Evolutionary conservation across 2,888 invertebrate genomes (phyloP).

Genomic region (Meghimatium bilineatum): DNA sequence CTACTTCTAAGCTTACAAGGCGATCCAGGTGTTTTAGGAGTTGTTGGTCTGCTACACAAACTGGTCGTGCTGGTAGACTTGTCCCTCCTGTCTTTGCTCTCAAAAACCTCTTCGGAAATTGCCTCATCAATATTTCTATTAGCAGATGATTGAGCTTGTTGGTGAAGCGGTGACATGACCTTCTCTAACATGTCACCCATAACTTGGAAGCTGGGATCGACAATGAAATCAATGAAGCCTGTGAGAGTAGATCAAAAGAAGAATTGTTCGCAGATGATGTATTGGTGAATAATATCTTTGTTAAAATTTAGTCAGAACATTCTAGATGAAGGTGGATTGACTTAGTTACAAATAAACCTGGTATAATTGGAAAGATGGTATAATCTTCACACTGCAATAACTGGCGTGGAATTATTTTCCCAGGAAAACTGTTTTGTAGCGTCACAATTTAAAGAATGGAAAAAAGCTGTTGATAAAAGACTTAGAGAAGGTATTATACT

Average conservation of each 20-base stretch:
- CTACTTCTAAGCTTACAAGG: slow-evolving; percentile 37
- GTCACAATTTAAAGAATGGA: too few relatives aligned
- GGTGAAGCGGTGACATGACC: slow-evolving; percentile 79
- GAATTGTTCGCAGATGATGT: too few relatives aligned
- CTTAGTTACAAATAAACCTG: too few relatives aligned
- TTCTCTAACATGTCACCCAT: slow-evolving; percentile 93
- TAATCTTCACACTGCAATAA: too few relatives aligned
- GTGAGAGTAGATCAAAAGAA: slow-evolving; percentile 13
- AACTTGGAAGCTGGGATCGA: slow-evolving; percentile 94
- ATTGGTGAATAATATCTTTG: too few relatives aligned
- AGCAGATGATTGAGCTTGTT: slow-evolving; percentile 45
- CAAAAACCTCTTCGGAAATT: slow-evolving; percentile 70
- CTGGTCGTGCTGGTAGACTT: slow-evolving; percentile 55
- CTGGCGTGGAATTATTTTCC: too few relatives aligned
- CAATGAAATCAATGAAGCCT: slow-evolving; percentile 97
- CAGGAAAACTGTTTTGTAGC: too few relatives aligned
- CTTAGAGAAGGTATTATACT: too few relatives aligned
- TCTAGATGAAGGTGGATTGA: too few relatives aligned
- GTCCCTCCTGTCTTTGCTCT: slow-evolving; percentile 57
- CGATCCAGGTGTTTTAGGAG: slow-evolving; percentile 42
- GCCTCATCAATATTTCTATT: slow-evolving; percentile 59
- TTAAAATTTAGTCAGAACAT: too few relatives aligned
- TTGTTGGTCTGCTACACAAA: slow-evolving; percentile 53
- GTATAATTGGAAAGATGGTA: not conserved
- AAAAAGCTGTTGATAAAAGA: too few relatives aligned